phyloP scores from a whole-genome alignment of 2,113 vertebrate species.

The Bombycilla garrulus region DNA sequence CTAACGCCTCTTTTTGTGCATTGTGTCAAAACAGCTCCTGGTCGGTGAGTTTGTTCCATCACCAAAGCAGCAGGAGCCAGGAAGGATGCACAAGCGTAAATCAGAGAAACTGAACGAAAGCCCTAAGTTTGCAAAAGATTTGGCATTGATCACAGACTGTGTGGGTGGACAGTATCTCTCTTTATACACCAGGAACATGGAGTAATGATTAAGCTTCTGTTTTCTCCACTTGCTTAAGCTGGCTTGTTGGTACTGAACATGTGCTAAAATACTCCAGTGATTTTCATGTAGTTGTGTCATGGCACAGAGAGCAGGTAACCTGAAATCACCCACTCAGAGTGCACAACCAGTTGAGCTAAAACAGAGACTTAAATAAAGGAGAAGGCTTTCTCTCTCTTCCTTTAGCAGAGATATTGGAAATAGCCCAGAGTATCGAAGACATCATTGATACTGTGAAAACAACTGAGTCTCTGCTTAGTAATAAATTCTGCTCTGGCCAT shows the following conservation, averaged over 20 bases:
- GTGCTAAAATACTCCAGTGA: conserved; percentile 26
- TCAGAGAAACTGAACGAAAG: conserved; percentile 34
- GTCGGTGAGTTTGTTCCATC: background rate
- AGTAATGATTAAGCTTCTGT: conserved; percentile 70
- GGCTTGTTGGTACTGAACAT: conserved; percentile 45
- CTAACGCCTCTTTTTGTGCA: background rate
- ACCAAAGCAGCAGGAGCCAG: background rate
- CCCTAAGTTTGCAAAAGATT: conserved; percentile 47
- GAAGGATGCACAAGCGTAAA: background rate
- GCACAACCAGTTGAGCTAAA: background rate
- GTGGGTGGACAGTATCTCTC: conserved; percentile 67
- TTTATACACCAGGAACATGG: conserved; percentile 65
- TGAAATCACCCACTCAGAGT: conserved; percentile 29
- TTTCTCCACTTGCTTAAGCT: conserved; percentile 31
- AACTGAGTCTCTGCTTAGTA: background rate
- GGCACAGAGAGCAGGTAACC: conserved; percentile 34
- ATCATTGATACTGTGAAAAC: background rate
- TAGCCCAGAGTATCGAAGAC: background rate
- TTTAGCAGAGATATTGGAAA: background rate
- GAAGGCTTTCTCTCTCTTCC: background rate
- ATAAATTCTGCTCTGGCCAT: background rate
- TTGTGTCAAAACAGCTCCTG: background rate
- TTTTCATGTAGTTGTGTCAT: conserved; percentile 7
- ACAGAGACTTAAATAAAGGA: background rate
- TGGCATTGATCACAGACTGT: conserved; percentile 44